Percentiles rank a stretch among this genome's conserved stretches.
phyloP scores from a whole-genome alignment of 2,888 invertebrate species.

The Pristionchus fissidentatus region DNA sequence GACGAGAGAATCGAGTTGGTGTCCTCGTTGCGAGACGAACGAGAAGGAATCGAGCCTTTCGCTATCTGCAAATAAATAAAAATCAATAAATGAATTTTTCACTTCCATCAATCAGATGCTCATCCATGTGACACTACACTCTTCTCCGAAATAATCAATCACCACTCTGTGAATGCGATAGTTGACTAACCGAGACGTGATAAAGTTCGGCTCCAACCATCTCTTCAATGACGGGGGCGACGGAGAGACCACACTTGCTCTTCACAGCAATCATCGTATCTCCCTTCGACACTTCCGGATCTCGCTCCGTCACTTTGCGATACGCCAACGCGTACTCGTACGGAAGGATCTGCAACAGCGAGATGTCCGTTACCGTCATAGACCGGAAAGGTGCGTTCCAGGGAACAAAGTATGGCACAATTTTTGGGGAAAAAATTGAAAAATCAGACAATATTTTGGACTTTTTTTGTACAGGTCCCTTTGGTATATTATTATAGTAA shows the following conservation, averaged over 20 bases:
- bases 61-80: background rate
- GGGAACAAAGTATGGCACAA: no score
- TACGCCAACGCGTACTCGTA: background rate
- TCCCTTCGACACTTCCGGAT: background rate
- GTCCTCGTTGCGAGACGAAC: slow-evolving; percentile 16
- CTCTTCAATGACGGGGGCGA: background rate
- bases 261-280: background rate
- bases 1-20: slow-evolving; percentile 11
- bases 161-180: no score
- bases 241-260: background rate
- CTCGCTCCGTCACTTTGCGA: background rate
- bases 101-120: background rate
- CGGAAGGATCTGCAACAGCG: background rate
- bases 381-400: no score
- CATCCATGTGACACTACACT: background rate
- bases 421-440: no score
- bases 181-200: background rate
- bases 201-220: background rate
- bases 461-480: no score
- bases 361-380: no score
- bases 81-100: background rate
- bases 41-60: background rate
- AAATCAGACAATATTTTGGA: no score
- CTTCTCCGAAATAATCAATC: background rate
- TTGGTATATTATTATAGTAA: no score